Base-by-base conservation (phyloP, 1,140 invertebrate genomes). In the Spodoptera litura region DNA sequence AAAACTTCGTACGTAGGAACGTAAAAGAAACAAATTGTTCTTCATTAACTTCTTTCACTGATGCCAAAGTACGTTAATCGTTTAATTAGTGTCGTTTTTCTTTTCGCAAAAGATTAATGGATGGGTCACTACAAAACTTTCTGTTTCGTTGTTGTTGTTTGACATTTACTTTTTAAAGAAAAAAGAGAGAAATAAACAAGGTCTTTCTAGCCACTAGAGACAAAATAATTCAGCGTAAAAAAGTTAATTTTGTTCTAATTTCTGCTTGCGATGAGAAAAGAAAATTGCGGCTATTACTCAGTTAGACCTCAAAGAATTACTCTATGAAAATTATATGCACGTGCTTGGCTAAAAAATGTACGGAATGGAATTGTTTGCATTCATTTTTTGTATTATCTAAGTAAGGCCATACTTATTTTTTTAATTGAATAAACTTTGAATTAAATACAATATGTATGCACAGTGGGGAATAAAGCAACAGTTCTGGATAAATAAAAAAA, bases 61-160 rank as follows among this genome's bases (percentile, higher is more conserved):
- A 64, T n/a, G n/a, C 61, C 10, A 31, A 44, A 64, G 58, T 61
- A 31, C 58, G 58, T 61, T 35, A 61, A 61, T 61, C 3, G 58
- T 12, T 6, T 61, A 61, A 61, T 61, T 61, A 13, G 11, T 35
- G 11, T 4, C 11, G 56, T 35, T 61, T 61, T 35, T 61, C 58
- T 61, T 27, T 58, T 27, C 58, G 6, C 27, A 44, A 31, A 8
- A 49, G 13, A 64, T 64, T 20, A 64, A 64, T 64, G 61, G 35
- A 62, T 62, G 3, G 52, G 31, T 44, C 13, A 64, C 31, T 20
- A 44, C 31, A 64, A 38, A 64, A 64, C 61, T 64, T 62, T 62
- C 31, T 20, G 15, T 9, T 44, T 20, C 10, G 38, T 44, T 64
- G 38, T 64, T 64, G 13, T 64, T n/a, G 59, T 35, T 61, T 38